Evolutionary conservation across 1,140 invertebrate species (phyloP), one percentile per base, ranked within the genome.

Genomic region (Diabrotica virgifera): DNA sequence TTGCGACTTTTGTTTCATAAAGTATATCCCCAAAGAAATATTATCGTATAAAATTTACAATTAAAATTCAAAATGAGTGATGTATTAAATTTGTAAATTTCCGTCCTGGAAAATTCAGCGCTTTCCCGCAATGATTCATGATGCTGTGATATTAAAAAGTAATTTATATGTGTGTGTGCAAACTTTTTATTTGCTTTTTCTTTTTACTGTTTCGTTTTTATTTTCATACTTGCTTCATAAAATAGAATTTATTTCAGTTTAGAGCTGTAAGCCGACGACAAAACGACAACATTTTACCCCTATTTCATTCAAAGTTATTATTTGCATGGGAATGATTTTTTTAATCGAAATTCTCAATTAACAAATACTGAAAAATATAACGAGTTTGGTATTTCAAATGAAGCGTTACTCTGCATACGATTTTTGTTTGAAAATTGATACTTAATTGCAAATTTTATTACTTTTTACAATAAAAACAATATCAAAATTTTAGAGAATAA

Each of bases 121-220:
- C 69, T 63, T 66, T 67, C 40, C 69, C 57, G 72, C 69, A 73
- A 74, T 75, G 75, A 76, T 76, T 76, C 75, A 76, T 74, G 75
- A 71, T 74, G 64, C 71, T 70, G 75, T 70, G 70, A 76, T 76
- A 75, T 76, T 76, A 75, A 76, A 76, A 76, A 76, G 75, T 76
- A 75, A 76, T 76, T 76, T 76, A 76, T 76, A 76, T 74, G 74
- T 76, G 72, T 69, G 70, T 69, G 70, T 66, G 71, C 64, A 56
- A 57, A 67, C 67, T 75, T 73, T 70, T 74, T 72, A 70, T 71
- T 70, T 70, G 67, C 67, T 56, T 60, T 74, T 74, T 70, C 66
- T 68, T 72, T 46, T 46, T 46, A n/a, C 40, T 46, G 66, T 72
- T 71, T 70, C 67, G 54, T 70, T 72, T 74, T 67, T 74, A 67